Percentiles rank a stretch among this genome's conserved stretches.
Conservation (phyloP, 2,888 invertebrate species). For the Campoplex capitator region DNA sequence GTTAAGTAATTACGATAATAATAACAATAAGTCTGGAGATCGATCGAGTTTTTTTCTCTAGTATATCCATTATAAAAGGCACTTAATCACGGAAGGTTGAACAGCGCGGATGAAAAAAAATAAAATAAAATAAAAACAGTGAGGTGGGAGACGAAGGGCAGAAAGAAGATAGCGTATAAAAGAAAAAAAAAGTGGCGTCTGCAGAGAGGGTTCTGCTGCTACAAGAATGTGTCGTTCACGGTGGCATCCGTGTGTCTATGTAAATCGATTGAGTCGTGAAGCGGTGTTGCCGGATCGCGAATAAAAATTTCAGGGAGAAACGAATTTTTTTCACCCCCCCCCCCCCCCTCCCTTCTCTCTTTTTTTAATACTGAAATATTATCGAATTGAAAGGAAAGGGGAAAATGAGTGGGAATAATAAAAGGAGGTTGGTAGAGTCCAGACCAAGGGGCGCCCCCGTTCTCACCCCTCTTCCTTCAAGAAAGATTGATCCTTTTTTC, state of each 20-base stretch:
- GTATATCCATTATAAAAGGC: constrained; percentile 19
- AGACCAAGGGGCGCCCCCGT: constrained; percentile 19
- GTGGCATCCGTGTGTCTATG: constrained; percentile 73
- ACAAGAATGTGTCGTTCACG: constrained; percentile 63
- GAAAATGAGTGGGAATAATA: constrained; percentile 46
- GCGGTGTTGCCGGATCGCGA: constrained; percentile 73
- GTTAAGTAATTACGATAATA: not conserved
- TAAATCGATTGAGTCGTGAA: constrained; percentile 73
- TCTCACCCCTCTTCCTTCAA: not conserved
- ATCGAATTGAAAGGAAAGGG: constrained; percentile 39
- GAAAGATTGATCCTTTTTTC: constrained; percentile 50
- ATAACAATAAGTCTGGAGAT: not conserved
- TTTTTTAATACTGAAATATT: constrained; percentile 39
- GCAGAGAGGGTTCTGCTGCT: constrained; percentile 13
- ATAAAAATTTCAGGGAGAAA: constrained; percentile 70
- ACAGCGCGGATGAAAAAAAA: constrained; percentile 5
- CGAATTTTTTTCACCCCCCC: constrained; percentile 14
- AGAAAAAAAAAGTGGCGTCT: constrained; percentile 34
- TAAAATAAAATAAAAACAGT: not conserved
- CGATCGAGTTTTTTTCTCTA: constrained; percentile 16
- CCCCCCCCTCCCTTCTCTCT: no score
- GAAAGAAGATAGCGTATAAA: constrained; percentile 33
- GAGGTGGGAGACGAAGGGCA: constrained; percentile 39
- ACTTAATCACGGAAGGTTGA: constrained; percentile 34
- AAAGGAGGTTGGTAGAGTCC: constrained; percentile 4